A percentile compares a stretch with the other conserved stretches of the same genome.
Evolutionary conservation across 1,140 invertebrate species (phyloP).

Genomic region (Radopholus similis): DNA sequence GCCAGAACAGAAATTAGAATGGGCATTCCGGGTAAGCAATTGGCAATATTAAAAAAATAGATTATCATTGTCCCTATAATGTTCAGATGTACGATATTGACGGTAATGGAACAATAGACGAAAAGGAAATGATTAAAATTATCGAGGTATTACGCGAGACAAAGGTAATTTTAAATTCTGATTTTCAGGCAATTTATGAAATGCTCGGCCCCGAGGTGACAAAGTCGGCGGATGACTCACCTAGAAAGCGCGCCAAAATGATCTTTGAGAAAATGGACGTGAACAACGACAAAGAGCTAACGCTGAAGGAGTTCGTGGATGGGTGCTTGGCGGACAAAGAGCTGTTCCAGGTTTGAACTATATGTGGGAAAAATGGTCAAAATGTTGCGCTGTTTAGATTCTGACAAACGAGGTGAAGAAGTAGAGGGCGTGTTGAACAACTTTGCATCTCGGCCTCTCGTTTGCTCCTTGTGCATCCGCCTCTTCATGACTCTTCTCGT

Average conservation of each 20-base stretch:
- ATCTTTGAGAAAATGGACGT: constrained; percentile 99
- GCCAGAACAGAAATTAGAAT: constrained; percentile 95
- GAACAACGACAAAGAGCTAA: constrained; percentile 94
- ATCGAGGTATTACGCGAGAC: constrained; percentile 63
- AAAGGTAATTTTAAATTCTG: neutral
- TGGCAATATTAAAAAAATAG: neutral
- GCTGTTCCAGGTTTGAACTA: constrained; percentile 49
- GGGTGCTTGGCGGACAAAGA: constrained; percentile 88
- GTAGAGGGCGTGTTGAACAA: too few relatives aligned
- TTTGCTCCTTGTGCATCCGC: too few relatives aligned
- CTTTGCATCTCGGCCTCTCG: too few relatives aligned
- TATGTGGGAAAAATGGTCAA: neutral
- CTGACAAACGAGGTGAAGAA: constrained; percentile 56
- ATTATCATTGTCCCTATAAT: neutral
- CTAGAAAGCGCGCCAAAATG: constrained; percentile 91
- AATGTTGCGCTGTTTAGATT: constrained; percentile 25
- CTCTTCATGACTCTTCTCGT: too few relatives aligned
- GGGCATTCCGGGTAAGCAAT: constrained; percentile 74
- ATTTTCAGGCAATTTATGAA: constrained; percentile 88
- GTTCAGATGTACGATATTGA: constrained; percentile 84
- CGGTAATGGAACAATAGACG: constrained; percentile 93
- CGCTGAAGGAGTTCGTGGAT: constrained; percentile 96
- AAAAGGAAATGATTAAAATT: constrained; percentile 73
- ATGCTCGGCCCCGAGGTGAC: constrained; percentile 78
- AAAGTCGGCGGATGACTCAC: constrained; percentile 67